Conservation (phyloP, 1,140 invertebrate genomes). For the Drosophila bocki region DNA sequence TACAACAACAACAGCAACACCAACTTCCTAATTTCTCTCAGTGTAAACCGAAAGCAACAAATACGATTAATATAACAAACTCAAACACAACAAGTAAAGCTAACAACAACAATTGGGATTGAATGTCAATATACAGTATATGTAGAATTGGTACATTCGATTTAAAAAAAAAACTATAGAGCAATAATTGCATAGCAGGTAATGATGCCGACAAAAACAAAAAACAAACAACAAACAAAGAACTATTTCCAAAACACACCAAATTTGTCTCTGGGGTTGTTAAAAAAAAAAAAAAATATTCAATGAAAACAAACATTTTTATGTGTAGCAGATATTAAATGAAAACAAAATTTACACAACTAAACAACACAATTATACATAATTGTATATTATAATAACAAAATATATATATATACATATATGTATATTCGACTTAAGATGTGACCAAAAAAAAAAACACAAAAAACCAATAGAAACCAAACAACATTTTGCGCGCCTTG, state of each 20-base stretch:
- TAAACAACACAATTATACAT: constrained; percentile 53
- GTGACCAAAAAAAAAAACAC: constrained; percentile 57
- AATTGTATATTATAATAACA: constrained; percentile 54
- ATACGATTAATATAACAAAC: constrained; percentile 38
- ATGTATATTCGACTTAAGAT: constrained; percentile 63
- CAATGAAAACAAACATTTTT: constrained; percentile 46
- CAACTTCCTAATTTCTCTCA: constrained; percentile 81
- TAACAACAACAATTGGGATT: constrained; percentile 24
- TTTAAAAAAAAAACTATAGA: constrained; percentile 33
- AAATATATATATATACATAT: constrained; percentile 47
- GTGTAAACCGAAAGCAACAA: constrained; percentile 53
- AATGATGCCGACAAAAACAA: constrained; percentile 6
- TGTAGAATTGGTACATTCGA: constrained; percentile 12
- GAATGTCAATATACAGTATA: constrained; percentile 8
- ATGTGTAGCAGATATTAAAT: constrained; percentile 61
- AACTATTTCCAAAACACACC: constrained; percentile 32
- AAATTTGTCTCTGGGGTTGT: constrained; percentile 43
- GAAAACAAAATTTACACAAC: constrained; percentile 50
- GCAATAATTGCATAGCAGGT: constrained; percentile 41
- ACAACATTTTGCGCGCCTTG: constrained; percentile 60
- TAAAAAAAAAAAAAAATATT: constrained; percentile 11
- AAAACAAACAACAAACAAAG: constrained; percentile 3
- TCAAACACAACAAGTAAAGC: constrained; percentile 5
- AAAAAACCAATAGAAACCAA: constrained; percentile 40
- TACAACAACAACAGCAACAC: constrained; percentile 43